Evolutionary conservation across 2,888 invertebrate species (phyloP).

Genomic region (Hemithea aestivaria): DNA sequence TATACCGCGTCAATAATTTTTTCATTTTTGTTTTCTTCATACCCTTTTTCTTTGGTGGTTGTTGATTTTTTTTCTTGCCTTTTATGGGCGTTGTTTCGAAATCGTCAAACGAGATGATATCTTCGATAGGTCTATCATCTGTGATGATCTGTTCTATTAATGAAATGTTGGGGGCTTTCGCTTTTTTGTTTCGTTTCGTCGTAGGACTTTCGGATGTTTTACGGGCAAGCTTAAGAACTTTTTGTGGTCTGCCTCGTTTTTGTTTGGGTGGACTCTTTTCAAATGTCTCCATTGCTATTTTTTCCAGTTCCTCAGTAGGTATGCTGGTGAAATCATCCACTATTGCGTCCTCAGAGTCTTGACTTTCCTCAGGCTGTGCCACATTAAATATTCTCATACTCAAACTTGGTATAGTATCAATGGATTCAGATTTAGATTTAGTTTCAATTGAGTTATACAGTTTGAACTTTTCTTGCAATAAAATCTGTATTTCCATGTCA

Average conservation of each 20-base stretch:
- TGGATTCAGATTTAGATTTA: slow-evolving; percentile 33
- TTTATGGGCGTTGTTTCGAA: slow-evolving; percentile 46
- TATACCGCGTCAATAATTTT: slow-evolving; percentile 19
- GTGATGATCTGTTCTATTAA: slow-evolving; percentile 66
- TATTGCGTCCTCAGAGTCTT: slow-evolving; percentile 47
- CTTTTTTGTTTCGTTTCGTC: slow-evolving; percentile 38
- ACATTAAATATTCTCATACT: slow-evolving; percentile 69
- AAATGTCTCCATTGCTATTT: slow-evolving; percentile 58
- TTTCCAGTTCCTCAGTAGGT: slow-evolving; percentile 63
- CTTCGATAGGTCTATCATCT: slow-evolving; percentile 64
- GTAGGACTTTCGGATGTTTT: slow-evolving; percentile 47
- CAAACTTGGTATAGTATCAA: slow-evolving; percentile 46
- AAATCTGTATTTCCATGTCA: slow-evolving; percentile 77
- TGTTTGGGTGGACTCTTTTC: slow-evolving; percentile 29
- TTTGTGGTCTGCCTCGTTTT: slow-evolving; percentile 39
- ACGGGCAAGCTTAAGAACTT: slow-evolving; percentile 32
- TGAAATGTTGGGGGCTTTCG: slow-evolving; percentile 61
- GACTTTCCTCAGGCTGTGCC: slow-evolving; percentile 31
- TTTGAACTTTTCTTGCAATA: slow-evolving; percentile 79
- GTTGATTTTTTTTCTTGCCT: slow-evolving; percentile 34
- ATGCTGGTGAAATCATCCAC: slow-evolving; percentile 61
- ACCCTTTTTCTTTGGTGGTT: slow-evolving; percentile 28
- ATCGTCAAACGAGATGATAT: slow-evolving; percentile 62
- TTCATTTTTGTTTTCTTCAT: slow-evolving; percentile 25
- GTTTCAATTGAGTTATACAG: slow-evolving; percentile 74